A percentile compares a stretch with the other conserved stretches of the same genome.
phyloP scores from a whole-genome alignment of 1,140 invertebrate species.

The Heliothis virescens region DNA sequence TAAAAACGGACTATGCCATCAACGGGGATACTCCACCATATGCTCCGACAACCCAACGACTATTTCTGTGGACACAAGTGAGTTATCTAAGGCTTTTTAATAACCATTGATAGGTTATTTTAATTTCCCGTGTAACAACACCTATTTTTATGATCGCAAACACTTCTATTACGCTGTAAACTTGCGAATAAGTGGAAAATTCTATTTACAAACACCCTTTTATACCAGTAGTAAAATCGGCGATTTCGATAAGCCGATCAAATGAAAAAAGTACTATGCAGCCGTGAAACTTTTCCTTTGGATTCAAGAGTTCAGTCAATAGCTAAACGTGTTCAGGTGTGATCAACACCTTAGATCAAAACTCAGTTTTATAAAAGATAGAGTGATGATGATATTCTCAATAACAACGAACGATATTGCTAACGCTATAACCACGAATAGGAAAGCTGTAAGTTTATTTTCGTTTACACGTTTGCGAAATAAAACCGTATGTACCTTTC shows the following conservation, averaged over 20 bases:
- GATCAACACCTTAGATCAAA: neutral
- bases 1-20: constrained; percentile 77
- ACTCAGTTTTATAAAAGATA: neutral
- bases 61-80: constrained; percentile 86
- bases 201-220: constrained; percentile 23
- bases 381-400: constrained; percentile 7
- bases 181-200: neutral
- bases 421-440: neutral
- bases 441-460: constrained; percentile 31
- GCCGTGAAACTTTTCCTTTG: neutral
- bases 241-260: constrained; percentile 18
- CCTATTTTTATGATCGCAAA: neutral
- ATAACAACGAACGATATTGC: neutral
- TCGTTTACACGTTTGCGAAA: neutral
- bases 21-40: constrained; percentile 78
- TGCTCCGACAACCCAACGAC: constrained; percentile 85
- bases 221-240: constrained; percentile 8
- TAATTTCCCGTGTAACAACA: neutral
- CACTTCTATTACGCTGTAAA: neutral
- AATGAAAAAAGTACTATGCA: constrained; percentile 11
- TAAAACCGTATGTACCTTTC: constrained; percentile 19
- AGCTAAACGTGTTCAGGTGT: neutral
- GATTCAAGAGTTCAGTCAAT: neutral
- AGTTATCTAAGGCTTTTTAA: constrained; percentile 15
- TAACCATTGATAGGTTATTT: neutral